Conservation (phyloP, 2,888 invertebrate genomes). For the Limenitis camilla region DNA sequence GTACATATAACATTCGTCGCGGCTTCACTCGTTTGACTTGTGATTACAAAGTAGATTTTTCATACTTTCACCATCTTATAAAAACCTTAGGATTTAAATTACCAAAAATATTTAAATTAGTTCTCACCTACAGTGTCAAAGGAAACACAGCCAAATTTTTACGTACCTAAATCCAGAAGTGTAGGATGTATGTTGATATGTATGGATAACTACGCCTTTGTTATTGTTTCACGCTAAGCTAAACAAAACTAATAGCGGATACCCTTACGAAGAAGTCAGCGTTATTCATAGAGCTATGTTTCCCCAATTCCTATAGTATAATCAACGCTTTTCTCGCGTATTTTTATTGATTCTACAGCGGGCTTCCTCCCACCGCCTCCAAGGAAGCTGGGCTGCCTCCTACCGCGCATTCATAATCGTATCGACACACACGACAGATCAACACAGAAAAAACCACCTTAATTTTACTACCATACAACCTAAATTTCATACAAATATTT, state of each 20-base stretch:
- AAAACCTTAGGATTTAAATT: too few relatives aligned
- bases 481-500: conserved; percentile 30
- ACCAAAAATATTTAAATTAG: too few relatives aligned
- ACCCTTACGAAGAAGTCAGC: conserved; percentile 37
- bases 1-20: too few relatives aligned
- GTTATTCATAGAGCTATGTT: conserved; percentile 61
- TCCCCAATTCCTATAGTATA: conserved; percentile 66
- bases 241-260: conserved; percentile 15
- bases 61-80: too few relatives aligned
- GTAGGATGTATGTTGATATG: too few relatives aligned
- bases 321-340: conserved; percentile 73
- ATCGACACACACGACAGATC: conserved; percentile 61
- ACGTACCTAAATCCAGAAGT: too few relatives aligned
- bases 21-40: too few relatives aligned
- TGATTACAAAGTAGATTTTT: too few relatives aligned
- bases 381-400: conserved; percentile 69
- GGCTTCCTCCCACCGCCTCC: conserved; percentile 47
- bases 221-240: conserved; percentile 8
- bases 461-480: conserved; percentile 40
- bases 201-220: conserved; percentile 6
- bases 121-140: too few relatives aligned
- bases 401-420: conserved; percentile 74
- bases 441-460: conserved; percentile 48
- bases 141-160: too few relatives aligned
- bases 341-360: conserved; percentile 69